Evolutionary conservation across 2,113 vertebrate species (phyloP).

Genomic region (Myotis yumanensis): DNA sequence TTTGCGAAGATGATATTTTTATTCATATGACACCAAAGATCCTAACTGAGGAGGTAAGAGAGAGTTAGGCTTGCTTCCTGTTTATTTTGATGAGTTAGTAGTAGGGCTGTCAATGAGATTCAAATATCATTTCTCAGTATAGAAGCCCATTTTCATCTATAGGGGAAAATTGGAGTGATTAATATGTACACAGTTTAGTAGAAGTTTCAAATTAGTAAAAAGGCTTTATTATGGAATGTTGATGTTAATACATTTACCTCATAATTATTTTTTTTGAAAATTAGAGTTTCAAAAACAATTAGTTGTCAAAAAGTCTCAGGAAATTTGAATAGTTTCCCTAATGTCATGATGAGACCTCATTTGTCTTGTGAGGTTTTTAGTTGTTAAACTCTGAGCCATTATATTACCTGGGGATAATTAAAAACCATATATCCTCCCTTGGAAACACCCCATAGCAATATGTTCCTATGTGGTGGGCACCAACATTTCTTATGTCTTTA

Average conservation of each 20-base stretch:
- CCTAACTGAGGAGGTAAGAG: background rate
- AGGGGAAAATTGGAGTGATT: background rate
- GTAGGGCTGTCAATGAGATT: background rate
- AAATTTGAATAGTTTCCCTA: conserved; percentile 35
- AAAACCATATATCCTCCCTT: background rate
- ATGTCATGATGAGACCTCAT: background rate
- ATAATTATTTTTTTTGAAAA: background rate
- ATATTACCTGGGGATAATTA: conserved; percentile 13
- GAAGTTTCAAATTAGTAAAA: background rate
- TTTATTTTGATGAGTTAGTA: background rate
- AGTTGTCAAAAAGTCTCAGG: background rate
- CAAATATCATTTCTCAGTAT: background rate
- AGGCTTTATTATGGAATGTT: background rate
- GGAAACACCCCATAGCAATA: background rate
- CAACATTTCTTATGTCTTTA: background rate
- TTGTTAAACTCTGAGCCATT: background rate
- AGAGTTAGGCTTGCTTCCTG: background rate
- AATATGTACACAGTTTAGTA: background rate
- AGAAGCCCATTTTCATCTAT: background rate
- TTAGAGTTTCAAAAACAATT: background rate
- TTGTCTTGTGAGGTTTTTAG: background rate
- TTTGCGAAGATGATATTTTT: background rate
- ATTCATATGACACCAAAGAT: background rate
- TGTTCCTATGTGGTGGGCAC: background rate
- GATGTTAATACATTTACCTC: background rate